These are phyloP conservation scores for Drosophila sturtevanti DNA, from an alignment of 1,140 invertebrate genomes.

Conservation along the genomic window DNA sequence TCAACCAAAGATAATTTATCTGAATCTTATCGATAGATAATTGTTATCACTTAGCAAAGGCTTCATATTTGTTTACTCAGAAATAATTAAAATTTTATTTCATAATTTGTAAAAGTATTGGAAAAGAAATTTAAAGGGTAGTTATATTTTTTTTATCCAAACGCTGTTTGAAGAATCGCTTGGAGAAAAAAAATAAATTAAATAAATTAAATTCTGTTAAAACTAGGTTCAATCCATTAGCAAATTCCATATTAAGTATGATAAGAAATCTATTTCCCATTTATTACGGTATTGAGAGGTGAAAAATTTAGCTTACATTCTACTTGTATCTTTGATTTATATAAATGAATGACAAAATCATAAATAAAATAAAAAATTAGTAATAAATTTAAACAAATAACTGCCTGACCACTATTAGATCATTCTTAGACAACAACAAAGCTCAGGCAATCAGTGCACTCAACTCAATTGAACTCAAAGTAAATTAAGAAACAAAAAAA, in stretches of 20 bases:
- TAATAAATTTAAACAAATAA: conserved; percentile 82
- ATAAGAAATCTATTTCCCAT: not conserved
- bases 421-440: conserved; percentile 31
- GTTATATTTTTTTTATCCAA: too few species aligned
- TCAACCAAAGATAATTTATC: too few species aligned
- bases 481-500: conserved; percentile 22
- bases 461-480: conserved; percentile 11
- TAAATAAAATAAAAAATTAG: conserved; percentile 70
- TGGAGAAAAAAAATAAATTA: too few species aligned
- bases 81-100: too few species aligned
- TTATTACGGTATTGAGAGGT: not conserved
- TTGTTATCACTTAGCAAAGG: too few species aligned
- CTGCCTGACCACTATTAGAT: conserved; percentile 74
- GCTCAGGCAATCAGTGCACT: conserved; percentile 43
- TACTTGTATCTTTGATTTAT: conserved; percentile 57
- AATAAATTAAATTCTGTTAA: too few species aligned
- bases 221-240: too few species aligned
- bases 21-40: too few species aligned
- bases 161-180: too few species aligned
- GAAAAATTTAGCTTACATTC: conserved; percentile 23
- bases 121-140: too few species aligned
- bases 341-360: conserved; percentile 75
- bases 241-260: not conserved
- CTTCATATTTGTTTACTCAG: too few species aligned
- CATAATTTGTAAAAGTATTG: too few species aligned